Evolutionary conservation across 2,113 vertebrate genomes (phyloP), one percentile per base, ranked within the genome.

Genomic region (Gopherus flavomarginatus): DNA sequence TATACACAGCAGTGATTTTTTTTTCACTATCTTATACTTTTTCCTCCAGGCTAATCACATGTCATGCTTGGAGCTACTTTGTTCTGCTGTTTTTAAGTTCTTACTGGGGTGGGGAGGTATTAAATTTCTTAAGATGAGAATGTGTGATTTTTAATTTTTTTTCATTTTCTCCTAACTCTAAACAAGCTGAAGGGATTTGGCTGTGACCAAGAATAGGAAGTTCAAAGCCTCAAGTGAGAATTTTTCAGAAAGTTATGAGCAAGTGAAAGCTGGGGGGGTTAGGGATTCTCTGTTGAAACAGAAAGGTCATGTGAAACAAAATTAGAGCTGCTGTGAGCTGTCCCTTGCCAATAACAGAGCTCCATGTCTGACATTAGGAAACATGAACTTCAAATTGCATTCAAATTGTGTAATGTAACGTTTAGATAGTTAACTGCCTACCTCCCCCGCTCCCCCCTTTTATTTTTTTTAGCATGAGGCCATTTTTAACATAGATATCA

Each of bases 131-230:
- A 47, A 54, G 31, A 29, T 1, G 3, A 89, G 83, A 82, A 82
- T 88, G n/a, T 21, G n/a, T 49, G 21, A 11, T 1, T 62, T 93
- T 7, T 3, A 8, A 8, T 93, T 2, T 0, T 22, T 19, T 56
- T 11, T 44, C 35, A 16, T 2, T 53, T 49, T 54, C 29, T 90
- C 90, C 86, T 22, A 42, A 81, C 12, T 89, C 75, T 81, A 81
- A 62, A 75, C 93, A 59, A 75, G 35, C 80, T 53, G 21, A 72
- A 11, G 19, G n/a, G 65, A 72, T 84, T 86, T 97, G 92, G 50
- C 89, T 96, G 90, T 95, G 78, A 69, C 83, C 35, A 38, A 72
- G 44, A 77, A 84, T 47, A 65, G 54, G 82, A 94, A 86, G 81
- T 75, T 26, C 42, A 54, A 22, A 92, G 31, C 85, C 89, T 9